Evolutionary conservation across 2,888 invertebrate genomes (phyloP), one percentile per base, ranked within the genome.

Genomic region (Pterostichus madidus): DNA sequence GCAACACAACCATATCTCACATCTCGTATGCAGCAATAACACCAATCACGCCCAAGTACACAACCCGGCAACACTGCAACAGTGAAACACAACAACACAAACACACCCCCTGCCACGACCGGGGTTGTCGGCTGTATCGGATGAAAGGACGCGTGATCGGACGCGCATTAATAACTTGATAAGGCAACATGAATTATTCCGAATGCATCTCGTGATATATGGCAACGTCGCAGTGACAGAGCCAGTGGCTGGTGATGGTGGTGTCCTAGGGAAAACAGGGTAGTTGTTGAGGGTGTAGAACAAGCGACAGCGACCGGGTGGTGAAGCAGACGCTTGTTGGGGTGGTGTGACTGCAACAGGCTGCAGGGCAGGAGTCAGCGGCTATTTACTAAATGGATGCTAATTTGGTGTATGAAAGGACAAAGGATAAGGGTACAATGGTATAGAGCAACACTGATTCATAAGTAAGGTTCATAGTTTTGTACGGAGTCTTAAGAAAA

Each of bases 171-270:
- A 53, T 77, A 77, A 77, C 76, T 77, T 77, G 76, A 77, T 77
- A 77, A 77, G 76, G 76, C 76, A 56, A 52, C 76, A 77, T 77
- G 76, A 77, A 77, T 56, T 77, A 77, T 77, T 77, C 76, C 76
- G 39, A 77, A 53, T 77, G 76, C 76, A 77, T 77, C 15, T 31
- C 13, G 56, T 77, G 76, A 77, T 77, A 32, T 77, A 77, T 56
- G 75, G 76, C 76, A 13, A 73, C 73, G 39, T 31, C 13, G 31
- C 59, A 59, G 4, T 59, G 59, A 5, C 13, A 49, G 49, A 5
- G 49, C 2, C 49, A 49, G 1, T 44, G 44, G 44, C 7, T 7
- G 44, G 4, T 31, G 59, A 5, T n/a, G 10, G 49, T 49, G 49
- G 13, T 10, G 10, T 49, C 49, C 49, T 49, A 49, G 49, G 49